Base-by-base conservation (phyloP, 2,797 vertebrate genomes). In the Chloroceryle inda region DNA sequence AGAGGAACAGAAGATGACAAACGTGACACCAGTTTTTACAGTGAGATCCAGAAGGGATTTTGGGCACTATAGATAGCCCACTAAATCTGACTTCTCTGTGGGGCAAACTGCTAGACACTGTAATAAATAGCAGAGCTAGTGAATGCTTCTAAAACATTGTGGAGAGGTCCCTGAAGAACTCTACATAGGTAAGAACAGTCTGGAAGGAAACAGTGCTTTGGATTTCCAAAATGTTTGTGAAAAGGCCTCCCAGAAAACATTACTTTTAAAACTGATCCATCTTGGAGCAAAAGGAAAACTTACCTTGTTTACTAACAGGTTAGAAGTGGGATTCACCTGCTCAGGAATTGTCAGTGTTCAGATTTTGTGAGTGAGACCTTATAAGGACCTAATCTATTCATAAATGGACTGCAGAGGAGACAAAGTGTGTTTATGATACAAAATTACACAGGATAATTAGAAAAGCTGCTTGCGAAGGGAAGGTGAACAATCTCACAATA, bases 381-480 rank as follows among this genome's bases (percentile, higher is more conserved):
- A 63, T 0, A 0, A 59, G 23, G 44, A 85, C 79, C 37, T 89
- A 40, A 85, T 35, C 64, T 85, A 62, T 23, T 92, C 37, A 79
- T 15, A 82, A 85, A 86, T 13, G 59, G 86, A 76, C 86, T 74
- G 61, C 67, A 89, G 84, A 91, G 63, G 59, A 93, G 77, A 79
- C 19, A 53, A 81, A 92, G 59, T 38, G 40, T 67, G 63, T 56
- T 89, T 85, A 42, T 12, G 56, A 38, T 15, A 92, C 23, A 63
- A 74, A 74, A 79, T 91, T 74, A 85, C 85, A 87, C 63, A 77
- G 59, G 74, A 85, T 93, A 92, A 94, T 96, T 91, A 96, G 63
- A 52, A 96, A 96, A 94, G 47, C 71, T 87, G 31, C 76, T 71
- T 92, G 59, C 79, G 52, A 93, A 93, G 37, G 71, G 52, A 95